Evolutionary conservation across 2,113 vertebrate species (phyloP).

Genomic region (Ctenodactylus gundi): DNA sequence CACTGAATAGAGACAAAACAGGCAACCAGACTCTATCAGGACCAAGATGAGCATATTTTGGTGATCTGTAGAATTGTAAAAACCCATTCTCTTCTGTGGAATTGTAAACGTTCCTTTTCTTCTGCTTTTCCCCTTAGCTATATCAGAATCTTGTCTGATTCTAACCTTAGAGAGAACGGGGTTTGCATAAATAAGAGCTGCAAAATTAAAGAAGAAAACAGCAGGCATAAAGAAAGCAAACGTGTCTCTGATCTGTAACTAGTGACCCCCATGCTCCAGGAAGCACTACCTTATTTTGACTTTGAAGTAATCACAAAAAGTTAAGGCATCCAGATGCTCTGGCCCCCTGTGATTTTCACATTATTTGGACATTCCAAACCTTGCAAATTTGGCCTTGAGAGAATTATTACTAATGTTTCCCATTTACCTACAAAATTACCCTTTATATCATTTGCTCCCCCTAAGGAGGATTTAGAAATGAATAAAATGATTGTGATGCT

Average conservation of each 20-base stretch:
- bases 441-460: not conserved
- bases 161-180: conserved; percentile 25
- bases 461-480: not conserved
- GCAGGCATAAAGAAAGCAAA: not conserved
- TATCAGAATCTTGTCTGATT: not conserved
- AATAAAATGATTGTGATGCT: not conserved
- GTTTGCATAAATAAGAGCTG: not conserved
- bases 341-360: not conserved
- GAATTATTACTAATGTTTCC: not conserved
- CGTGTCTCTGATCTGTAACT: not conserved
- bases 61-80: not conserved
- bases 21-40: not conserved
- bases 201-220: not conserved
- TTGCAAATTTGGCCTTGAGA: not conserved
- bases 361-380: not conserved
- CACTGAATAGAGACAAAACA: not conserved
- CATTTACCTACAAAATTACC: conserved; percentile 2
- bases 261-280: not conserved
- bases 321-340: not conserved
- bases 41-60: not conserved
- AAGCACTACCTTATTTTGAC: not conserved
- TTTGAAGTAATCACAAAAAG: not conserved
- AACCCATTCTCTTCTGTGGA: not conserved
- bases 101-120: not conserved
- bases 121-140: not conserved